Evolutionary conservation across 2,888 invertebrate species (phyloP), one percentile per base, ranked within the genome.

Genomic region (Pelosia muscerda): DNA sequence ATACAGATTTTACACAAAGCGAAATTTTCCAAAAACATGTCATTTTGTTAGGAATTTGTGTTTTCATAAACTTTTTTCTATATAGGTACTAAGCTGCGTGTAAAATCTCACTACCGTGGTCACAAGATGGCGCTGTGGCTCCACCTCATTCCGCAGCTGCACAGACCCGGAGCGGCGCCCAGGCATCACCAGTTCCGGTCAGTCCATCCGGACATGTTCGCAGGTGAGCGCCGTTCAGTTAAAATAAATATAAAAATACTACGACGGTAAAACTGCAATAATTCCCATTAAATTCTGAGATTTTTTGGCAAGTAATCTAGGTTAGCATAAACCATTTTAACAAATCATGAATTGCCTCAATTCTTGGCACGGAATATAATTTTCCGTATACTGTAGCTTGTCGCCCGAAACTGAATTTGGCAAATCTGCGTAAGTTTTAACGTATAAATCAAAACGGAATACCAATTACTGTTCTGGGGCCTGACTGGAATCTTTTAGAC

Each of bases 91-190:
- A 97, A 97, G 83, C 95, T 97, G 19, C 96, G 97, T 78, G 96
- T 97, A 92, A 97, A 96, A 86, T 97, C 97, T 82, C 98, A 98
- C 93, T 98, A 98, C 92, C 96, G 98, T 26, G 98, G 98, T 0
- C 98, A 98, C 93, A 98, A 98, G 94, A 97, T 98, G 96, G 97
- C 98, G 66, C 96, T 98, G 72, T 98, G 98, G 98, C 91, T 98
- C 79, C 97, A 98, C 85, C 95, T 98, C 66, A 97, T 98, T 76
- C 98, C 98, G 22, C 97, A 98, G 88, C 96, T 98, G 73, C 98
- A 98, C 92, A 96, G 97, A 78, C 97, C 97, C 0, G 97, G 97
- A 5, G 89, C 89, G 13, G 86, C 90, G 95, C 97, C 81, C 95
- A 96, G 82, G 1, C 97, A 97, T 84, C 97, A 97, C 89, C 97